Base-by-base conservation (phyloP, 2,113 vertebrate species). In the Struthio camelus region DNA sequence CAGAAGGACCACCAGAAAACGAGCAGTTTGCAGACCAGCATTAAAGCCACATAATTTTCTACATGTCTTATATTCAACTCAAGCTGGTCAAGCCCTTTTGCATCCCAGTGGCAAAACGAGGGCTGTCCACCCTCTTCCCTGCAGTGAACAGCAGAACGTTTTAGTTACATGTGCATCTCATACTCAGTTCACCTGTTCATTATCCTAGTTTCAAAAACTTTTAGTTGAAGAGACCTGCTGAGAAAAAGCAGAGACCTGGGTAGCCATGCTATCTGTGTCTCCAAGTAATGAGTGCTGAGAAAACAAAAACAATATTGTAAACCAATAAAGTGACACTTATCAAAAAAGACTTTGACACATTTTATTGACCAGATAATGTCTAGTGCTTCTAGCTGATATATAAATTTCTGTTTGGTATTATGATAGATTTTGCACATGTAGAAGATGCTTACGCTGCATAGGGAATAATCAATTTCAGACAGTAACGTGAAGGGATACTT, bases 331-430 rank as follows among this genome's bases (percentile, higher is more conserved):
- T 18, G 20, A 87, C 32, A 46, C 51, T 69, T 24, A 80, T 0
- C 80, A 62, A 72, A 90, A 78, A 24, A 71, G 51, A 20, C 10
- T 91, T 82, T 44, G 12, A 53, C 44, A 36, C 5, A 27, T 66
- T 97, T 95, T 90, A 95, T 95, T 94, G 62, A 83, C 15, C 6
- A 61, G 27, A 30, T n/a, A 36, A 91, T 5, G 53, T n/a, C 24
- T 6, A 58, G 34, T 8, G 6, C 25, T 6, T 30, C 34, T 10
- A 76, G 28, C 15, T 34, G 71, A 61, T 14, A 44, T 4, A 79
- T 17, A 36, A 25, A 90, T 59, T 42, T 73, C 42, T 77, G 51
- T 54, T 93, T 94, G 48, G 34, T 65, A 19, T 78, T 59, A 32
- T 3, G 36, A 50, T 58, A 53, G 71, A 93, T 77, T 58, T 54